Conservation (phyloP, 2,797 vertebrate species). For the Gymnopithys bicolor region DNA sequence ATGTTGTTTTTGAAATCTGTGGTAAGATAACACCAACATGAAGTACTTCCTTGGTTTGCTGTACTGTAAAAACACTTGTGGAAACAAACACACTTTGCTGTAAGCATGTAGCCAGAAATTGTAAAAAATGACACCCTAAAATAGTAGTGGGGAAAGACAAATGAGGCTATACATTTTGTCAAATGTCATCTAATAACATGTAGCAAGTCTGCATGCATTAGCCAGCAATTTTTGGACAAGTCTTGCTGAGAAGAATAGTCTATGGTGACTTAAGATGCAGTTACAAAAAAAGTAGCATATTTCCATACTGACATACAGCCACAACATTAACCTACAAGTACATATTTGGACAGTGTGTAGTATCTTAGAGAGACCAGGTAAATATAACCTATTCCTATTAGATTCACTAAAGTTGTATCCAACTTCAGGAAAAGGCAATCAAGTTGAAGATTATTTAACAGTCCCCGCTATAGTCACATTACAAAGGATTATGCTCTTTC, state of each 20-base stretch:
- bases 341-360: not conserved
- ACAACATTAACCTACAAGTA: not conserved
- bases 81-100: not conserved
- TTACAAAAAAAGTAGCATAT: accelerated
- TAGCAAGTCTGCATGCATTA: not conserved
- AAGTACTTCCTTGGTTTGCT: not conserved
- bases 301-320: not conserved
- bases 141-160: not conserved
- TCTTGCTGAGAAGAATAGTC: not conserved
- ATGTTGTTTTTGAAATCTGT: not conserved
- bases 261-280: not conserved
- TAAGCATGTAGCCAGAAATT: not conserved
- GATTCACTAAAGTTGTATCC: not conserved
- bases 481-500: not conserved
- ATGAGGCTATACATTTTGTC: not conserved
- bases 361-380: not conserved
- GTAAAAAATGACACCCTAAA: not conserved
- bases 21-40: not conserved
- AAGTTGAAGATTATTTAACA: not conserved
- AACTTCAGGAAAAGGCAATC: not conserved
- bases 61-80: not conserved
- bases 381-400: not conserved
- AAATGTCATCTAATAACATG: not conserved
- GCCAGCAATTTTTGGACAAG: not conserved
- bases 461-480: not conserved